These are phyloP conservation scores for Holothuria glaberrima DNA, from an alignment of 35 echinoderm and acorn worm species.

Conservation along the genomic window DNA sequence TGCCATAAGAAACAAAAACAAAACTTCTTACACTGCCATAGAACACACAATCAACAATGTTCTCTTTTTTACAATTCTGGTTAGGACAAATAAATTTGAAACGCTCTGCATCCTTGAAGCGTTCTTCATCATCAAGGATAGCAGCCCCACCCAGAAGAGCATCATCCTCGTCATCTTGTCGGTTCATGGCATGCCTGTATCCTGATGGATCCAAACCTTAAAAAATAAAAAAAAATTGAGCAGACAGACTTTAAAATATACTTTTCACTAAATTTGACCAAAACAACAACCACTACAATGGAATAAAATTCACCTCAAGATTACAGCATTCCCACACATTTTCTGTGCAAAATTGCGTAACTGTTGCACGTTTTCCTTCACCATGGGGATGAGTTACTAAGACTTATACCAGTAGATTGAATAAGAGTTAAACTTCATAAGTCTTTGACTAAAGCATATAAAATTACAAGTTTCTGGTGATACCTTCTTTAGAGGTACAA, in stretches of 20 bases:
- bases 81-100: slow-evolving; percentile 90
- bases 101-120: slow-evolving; percentile 88
- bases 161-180: slow-evolving; percentile 84
- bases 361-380: too few relatives aligned
- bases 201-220: slow-evolving; percentile 92
- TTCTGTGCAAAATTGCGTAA: too few relatives aligned
- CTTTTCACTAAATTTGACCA: too few relatives aligned
- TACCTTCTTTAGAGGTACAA: neutral
- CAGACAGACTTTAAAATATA: too few relatives aligned
- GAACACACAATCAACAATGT: slow-evolving; percentile 92
- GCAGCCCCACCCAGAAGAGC: slow-evolving; percentile 77
- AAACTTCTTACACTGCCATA: slow-evolving; percentile 79
- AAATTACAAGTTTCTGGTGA: neutral
- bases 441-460: neutral
- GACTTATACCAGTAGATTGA: too few relatives aligned
- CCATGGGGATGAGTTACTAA: too few relatives aligned
- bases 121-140: slow-evolving; percentile 87
- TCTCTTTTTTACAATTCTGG: slow-evolving; percentile 77
- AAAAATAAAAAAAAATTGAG: neutral
- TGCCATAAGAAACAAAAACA: too few relatives aligned
- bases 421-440: too few relatives aligned
- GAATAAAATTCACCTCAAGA: too few relatives aligned
- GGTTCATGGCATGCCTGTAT: slow-evolving; percentile 84
- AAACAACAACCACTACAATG: too few relatives aligned
- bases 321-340: too few relatives aligned